Evolutionary conservation across 2,888 invertebrate species (phyloP).

Genomic region (Tholera decimalis): DNA sequence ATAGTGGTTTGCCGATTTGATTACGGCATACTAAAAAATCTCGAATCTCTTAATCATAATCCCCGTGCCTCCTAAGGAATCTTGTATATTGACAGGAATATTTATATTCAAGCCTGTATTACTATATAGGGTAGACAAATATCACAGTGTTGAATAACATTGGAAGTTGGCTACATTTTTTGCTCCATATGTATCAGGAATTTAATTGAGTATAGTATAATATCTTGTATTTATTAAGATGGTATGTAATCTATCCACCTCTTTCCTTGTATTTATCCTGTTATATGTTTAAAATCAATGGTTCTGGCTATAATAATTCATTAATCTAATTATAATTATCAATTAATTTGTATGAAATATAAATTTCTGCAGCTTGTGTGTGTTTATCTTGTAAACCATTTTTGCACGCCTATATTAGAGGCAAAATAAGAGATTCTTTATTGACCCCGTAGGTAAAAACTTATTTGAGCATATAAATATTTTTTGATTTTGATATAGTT

Average conservation of each 20-base stretch:
- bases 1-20: neutral
- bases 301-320: neutral
- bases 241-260: constrained; percentile 30
- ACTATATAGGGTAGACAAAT: constrained; percentile 38
- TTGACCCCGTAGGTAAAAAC: too few relatives aligned
- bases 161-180: constrained; percentile 44
- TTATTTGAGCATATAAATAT: too few relatives aligned
- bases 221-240: constrained; percentile 29
- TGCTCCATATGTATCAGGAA: constrained; percentile 31
- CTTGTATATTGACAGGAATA: constrained; percentile 40
- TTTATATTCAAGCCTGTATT: constrained; percentile 53
- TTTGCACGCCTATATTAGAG: too few relatives aligned
- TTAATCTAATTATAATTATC: neutral
- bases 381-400: too few relatives aligned
- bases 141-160: constrained; percentile 43
- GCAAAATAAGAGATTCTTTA: too few relatives aligned
- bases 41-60: constrained; percentile 33
- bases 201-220: constrained; percentile 29
- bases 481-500: too few relatives aligned
- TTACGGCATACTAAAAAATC: constrained; percentile 15
- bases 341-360: too few relatives aligned
- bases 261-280: constrained; percentile 22
- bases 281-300: neutral
- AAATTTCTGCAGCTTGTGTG: too few relatives aligned
- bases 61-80: constrained; percentile 3